Evolutionary conservation across 2,113 vertebrate genomes (phyloP).

Genomic region (Hucho hucho): DNA sequence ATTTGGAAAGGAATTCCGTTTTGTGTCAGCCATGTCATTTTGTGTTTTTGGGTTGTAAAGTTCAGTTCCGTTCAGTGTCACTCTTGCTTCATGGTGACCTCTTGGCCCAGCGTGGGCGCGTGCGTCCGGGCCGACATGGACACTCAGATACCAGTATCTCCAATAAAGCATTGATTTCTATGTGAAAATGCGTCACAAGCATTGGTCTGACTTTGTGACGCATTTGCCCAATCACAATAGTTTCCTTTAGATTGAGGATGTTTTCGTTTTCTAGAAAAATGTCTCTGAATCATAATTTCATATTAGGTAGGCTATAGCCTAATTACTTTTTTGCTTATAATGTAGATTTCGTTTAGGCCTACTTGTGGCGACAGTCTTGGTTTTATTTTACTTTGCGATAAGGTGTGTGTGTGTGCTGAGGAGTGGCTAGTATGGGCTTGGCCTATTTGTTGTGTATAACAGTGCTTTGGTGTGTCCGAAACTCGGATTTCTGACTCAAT

Average conservation of each 20-base stretch:
- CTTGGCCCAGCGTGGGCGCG: conserved; percentile 14
- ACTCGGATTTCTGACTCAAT: no score
- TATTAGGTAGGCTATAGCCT: no score
- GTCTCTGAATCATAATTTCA: no score
- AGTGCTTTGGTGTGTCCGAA: no score
- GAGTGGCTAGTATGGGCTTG: no score
- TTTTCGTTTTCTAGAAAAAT: not conserved
- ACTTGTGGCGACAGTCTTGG: no score
- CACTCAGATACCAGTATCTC: not conserved
- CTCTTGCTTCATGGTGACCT: conserved; percentile 64
- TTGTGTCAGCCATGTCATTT: conserved; percentile 63
- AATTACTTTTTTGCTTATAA: no score
- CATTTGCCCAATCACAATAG: not conserved
- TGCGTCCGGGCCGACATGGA: not conserved
- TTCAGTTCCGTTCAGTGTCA: conserved; percentile 64
- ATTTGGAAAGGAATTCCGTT: conserved; percentile 64
- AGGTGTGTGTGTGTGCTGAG: no score
- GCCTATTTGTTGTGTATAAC: no score
- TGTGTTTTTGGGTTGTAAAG: conserved; percentile 66
- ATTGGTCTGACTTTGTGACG: not conserved
- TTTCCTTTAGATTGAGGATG: not conserved
- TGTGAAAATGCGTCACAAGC: not conserved
- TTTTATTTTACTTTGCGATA: no score
- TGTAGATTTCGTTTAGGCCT: no score
- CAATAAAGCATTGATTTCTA: not conserved